phyloP scores from a whole-genome alignment of 2,113 vertebrate genomes.

The Nasalis larvatus region DNA sequence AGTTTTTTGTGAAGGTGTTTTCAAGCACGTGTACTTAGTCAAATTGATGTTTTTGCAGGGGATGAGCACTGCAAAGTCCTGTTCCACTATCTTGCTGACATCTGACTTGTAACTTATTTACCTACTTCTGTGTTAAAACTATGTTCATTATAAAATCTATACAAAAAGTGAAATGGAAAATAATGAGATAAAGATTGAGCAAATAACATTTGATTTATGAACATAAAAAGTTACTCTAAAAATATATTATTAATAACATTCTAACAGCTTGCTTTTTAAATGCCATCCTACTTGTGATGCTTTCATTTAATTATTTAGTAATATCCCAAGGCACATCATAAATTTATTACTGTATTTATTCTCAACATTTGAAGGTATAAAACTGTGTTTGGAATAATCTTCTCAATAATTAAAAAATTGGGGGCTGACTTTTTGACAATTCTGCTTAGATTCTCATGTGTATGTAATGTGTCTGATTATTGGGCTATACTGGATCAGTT shows the following conservation, averaged over 20 bases:
- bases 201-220: conserved; percentile 3
- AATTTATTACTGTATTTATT: background rate
- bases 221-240: background rate
- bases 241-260: background rate
- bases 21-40: background rate
- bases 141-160: background rate
- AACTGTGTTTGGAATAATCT: background rate
- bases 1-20: background rate
- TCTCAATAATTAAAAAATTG: background rate
- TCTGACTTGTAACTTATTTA: background rate
- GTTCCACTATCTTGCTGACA: background rate
- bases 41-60: background rate
- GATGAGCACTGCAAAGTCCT: background rate
- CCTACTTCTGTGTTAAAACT: background rate
- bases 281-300: background rate
- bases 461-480: background rate
- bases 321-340: background rate
- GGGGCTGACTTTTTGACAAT: background rate
- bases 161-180: background rate
- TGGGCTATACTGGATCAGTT: background rate
- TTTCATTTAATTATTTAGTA: conserved; percentile 39
- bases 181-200: background rate
- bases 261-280: background rate
- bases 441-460: background rate
- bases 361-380: background rate